phyloP scores from a whole-genome alignment of 1,140 invertebrate species.

The Uloborus diversus region DNA sequence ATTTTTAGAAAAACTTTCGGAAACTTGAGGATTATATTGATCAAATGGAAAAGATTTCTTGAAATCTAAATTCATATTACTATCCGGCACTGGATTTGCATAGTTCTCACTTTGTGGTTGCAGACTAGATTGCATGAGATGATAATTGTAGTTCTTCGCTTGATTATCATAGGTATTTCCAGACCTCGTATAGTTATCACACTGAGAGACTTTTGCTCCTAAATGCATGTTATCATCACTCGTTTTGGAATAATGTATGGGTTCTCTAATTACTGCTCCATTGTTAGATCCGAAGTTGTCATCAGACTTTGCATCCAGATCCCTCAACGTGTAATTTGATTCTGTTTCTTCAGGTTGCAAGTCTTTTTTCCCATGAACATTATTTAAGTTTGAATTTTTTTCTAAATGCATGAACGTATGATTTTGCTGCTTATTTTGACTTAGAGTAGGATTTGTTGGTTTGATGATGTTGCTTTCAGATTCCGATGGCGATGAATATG shows the following conservation, averaged over 20 bases:
- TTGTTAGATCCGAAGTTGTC: neutral
- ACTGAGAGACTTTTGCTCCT: neutral
- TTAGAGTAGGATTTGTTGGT: neutral
- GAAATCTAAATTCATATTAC: neutral
- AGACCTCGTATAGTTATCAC: neutral
- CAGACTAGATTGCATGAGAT: constrained; percentile 19
- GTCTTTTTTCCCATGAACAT: too few relatives aligned
- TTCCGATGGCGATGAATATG: neutral
- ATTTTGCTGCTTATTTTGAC: neutral
- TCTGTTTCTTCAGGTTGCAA: neutral
- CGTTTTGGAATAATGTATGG: neutral
- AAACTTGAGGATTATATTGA: too few relatives aligned
- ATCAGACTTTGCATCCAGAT: constrained; percentile 40
- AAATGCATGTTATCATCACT: neutral
- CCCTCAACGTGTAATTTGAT: constrained; percentile 10
- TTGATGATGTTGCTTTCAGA: neutral
- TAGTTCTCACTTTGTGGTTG: constrained; percentile 7
- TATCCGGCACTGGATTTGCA: neutral
- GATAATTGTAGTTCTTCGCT: constrained; percentile 41
- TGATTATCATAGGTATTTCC: neutral
- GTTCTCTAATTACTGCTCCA: neutral
- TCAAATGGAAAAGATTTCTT: neutral
- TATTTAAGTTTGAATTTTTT: too few relatives aligned
- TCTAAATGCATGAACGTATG: too few relatives aligned
- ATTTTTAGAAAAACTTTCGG: constrained; percentile 27